Conservation (phyloP, 2,888 invertebrate species). For the Trachelus tabidus region DNA sequence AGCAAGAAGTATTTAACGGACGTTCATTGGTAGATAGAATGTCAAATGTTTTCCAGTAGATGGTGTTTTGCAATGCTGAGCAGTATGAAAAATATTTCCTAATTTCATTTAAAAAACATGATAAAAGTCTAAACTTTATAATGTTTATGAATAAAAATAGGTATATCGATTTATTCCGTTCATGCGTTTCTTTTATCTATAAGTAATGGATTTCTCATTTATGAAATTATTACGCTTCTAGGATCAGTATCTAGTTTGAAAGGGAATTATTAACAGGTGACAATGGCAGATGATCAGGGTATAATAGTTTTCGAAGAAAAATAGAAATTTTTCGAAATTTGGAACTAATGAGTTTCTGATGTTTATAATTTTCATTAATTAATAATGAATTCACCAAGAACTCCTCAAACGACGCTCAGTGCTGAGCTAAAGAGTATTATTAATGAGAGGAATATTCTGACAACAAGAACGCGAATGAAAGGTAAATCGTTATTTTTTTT, state of each 20-base stretch:
- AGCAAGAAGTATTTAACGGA: neutral
- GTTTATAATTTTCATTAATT: neutral
- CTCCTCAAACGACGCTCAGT: slow-evolving; percentile 70
- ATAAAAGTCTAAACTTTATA: neutral
- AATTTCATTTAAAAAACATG: neutral
- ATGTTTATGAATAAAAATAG: neutral
- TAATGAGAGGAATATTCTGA: slow-evolving; percentile 73
- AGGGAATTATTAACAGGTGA: neutral
- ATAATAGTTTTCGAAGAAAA: neutral
- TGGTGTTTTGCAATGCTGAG: neutral
- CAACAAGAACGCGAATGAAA: slow-evolving; percentile 71
- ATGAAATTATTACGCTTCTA: neutral
- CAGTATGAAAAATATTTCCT: neutral
- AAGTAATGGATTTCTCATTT: neutral
- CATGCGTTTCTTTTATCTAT: neutral
- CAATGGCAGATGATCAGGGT: neutral
- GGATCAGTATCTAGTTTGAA: neutral
- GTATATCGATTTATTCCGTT: neutral
- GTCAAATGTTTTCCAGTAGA: neutral
- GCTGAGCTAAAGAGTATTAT: slow-evolving; percentile 73
- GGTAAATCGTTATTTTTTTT: slow-evolving; percentile 54
- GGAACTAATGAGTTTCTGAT: neutral
- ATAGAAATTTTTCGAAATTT: neutral
- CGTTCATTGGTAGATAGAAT: neutral
- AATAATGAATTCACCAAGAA: slow-evolving; percentile 66